A percentile compares a stretch with the other conserved stretches of the same genome.
These are phyloP conservation scores for Apodemia hepburni DNA, from an alignment of 2,888 invertebrate genomes.

Conservation along the genomic window DNA sequence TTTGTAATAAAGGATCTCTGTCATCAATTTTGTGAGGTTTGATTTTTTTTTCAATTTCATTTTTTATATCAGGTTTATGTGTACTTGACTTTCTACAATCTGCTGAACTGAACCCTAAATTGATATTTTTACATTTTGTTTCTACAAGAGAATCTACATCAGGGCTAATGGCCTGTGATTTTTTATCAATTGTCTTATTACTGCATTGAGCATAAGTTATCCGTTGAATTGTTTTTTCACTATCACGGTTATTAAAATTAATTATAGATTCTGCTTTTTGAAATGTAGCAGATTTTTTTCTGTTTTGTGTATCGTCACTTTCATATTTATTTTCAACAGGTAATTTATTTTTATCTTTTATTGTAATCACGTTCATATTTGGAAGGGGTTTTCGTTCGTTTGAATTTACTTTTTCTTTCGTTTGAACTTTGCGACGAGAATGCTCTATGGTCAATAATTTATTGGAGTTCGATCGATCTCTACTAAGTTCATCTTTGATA, in stretches of 20 bases:
- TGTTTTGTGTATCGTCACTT: neutral
- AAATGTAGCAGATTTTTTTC: neutral
- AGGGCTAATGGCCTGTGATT: neutral
- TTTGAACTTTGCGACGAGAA: neutral
- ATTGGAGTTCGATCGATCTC: neutral
- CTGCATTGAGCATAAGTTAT: slow-evolving; percentile 24
- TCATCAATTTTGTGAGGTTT: neutral
- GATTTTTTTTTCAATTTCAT: neutral
- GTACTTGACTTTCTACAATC: neutral
- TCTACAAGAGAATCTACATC: neutral
- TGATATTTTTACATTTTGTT: neutral
- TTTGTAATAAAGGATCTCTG: neutral
- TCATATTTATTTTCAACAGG: neutral
- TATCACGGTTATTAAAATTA: slow-evolving; percentile 26
- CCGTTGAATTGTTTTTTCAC: slow-evolving; percentile 25
- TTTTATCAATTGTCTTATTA: neutral
- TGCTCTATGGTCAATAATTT: neutral
- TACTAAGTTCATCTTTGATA: slow-evolving; percentile 16
- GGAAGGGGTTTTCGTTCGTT: neutral
- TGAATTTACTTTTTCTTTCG: neutral
- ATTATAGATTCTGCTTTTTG: neutral
- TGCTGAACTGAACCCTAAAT: neutral
- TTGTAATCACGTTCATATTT: neutral
- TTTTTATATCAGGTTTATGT: neutral
- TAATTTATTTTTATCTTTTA: neutral